A percentile compares a stretch with the other conserved stretches of the same genome.
phyloP scores from a whole-genome alignment of 23 tunicate species.

The Clavelina lepadiformis region DNA sequence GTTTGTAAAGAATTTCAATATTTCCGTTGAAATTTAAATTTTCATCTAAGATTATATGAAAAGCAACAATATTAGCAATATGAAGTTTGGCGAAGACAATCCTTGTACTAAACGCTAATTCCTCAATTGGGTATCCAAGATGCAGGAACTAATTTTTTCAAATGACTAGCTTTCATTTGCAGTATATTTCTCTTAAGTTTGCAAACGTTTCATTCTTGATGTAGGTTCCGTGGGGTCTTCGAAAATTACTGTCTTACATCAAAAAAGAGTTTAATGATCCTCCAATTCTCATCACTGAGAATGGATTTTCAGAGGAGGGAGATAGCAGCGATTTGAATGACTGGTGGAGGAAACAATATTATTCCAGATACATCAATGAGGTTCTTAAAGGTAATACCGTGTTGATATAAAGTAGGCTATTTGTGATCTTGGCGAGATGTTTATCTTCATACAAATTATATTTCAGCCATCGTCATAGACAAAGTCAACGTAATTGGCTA shows the following conservation, averaged over 20 bases:
- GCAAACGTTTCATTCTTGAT: too few species aligned
- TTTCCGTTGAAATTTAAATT: too few species aligned
- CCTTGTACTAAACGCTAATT: too few species aligned
- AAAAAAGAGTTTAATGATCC: constrained; percentile 24
- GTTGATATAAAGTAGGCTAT: neutral
- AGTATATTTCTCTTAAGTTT: too few species aligned
- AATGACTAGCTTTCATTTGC: too few species aligned
- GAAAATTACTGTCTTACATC: constrained; percentile 29
- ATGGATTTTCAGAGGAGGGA: constrained; percentile 45
- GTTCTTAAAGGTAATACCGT: constrained; percentile 33
- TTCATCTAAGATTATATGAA: too few species aligned
- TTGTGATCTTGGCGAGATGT: neutral
- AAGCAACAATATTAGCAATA: too few species aligned
- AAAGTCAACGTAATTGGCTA: constrained; percentile 76
- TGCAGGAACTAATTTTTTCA: too few species aligned
- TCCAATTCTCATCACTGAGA: constrained; percentile 29
- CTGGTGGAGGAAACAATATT: constrained; percentile 46
- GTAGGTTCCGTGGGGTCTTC: constrained; percentile 51
- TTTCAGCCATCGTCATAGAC: constrained; percentile 45
- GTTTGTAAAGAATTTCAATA: too few species aligned
- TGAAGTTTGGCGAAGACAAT: too few species aligned
- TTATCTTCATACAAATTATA: neutral
- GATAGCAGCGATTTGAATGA: constrained; percentile 26
- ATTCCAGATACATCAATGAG: constrained; percentile 29
- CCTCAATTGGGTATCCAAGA: too few species aligned